Base-by-base conservation (phyloP, 1,140 invertebrate genomes). In the Sminthurinus signatus region DNA sequence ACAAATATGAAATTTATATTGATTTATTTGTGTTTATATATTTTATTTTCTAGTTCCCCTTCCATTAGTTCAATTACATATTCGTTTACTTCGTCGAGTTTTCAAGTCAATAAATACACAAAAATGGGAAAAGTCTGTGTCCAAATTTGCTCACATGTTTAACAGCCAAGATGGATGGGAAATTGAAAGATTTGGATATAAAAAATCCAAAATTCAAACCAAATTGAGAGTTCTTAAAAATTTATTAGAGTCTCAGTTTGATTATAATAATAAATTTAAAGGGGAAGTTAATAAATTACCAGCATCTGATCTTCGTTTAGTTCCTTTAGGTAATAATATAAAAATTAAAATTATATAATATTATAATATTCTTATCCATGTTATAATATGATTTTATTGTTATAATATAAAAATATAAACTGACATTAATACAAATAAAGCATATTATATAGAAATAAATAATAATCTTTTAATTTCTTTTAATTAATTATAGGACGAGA, bases 161-260 rank as follows among this genome's bases (percentile, higher is more conserved):
- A 88, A 86, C 46, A 84, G 87, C 67, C 87, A 93, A 74, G 94
- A 97, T 83, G 93, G 88, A 62, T 96, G 93, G 93, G 93, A 97
- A 80, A 81, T 98, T 50, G 95, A 97, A 78, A 82, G 91, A 66
- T 94, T 94, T 83, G 93, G 94, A 39, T 98, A 96, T 77, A 92
- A 91, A 75, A 92, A 95, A 79, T 85, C 91, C 66, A 88, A 88
- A 72, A 79, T 92, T 44, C 82, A 84, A 73, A 86, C 93, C 5
- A 96, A 96, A 81, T 80, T 97, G 65, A 82, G 87, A 68, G 81
- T 96, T 70, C 81, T 98, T 48, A 95, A 96, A 91, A 84, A 88
- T 74, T 78, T 98, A 48, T 78, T 96, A 65, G 95, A 98, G 79
- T 84, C 87, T 70, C 95, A 98, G 77, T 98, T 98, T 80, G 93